Conservation (phyloP, 1,140 invertebrate species). For the Helicoverpa zea region DNA sequence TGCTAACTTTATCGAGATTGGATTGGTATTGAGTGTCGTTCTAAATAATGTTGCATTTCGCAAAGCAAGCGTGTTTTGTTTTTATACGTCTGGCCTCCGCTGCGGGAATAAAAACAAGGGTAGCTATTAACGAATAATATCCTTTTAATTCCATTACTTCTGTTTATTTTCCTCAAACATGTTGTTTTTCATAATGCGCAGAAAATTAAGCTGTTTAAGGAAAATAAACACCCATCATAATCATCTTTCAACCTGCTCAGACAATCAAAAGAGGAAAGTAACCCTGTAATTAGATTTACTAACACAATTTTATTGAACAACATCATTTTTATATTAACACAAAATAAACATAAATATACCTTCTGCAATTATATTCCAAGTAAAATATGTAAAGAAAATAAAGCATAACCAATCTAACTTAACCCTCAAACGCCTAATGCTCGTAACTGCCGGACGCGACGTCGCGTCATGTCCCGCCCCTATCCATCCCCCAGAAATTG, state of each 20-base stretch:
- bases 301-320: too few relatives aligned
- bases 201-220: too few relatives aligned
- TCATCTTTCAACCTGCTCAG: too few relatives aligned
- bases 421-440: not conserved
- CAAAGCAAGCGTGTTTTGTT: slow-evolving; percentile 28
- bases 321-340: too few relatives aligned
- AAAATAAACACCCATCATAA: too few relatives aligned
- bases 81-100: not conserved
- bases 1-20: slow-evolving; percentile 52
- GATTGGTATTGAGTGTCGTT: slow-evolving; percentile 51
- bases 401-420: not conserved
- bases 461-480: slow-evolving; percentile 62
- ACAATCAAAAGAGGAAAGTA: too few relatives aligned
- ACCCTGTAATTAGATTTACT: too few relatives aligned
- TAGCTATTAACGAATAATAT: not conserved
- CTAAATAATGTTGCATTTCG: slow-evolving; percentile 39
- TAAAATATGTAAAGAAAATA: too few relatives aligned
- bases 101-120: not conserved
- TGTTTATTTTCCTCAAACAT: too few relatives aligned
- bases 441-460: not conserved
- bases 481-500: slow-evolving; percentile 72
- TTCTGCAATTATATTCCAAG: too few relatives aligned
- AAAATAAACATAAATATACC: too few relatives aligned
- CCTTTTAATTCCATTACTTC: not conserved
- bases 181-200: too few relatives aligned